Conservation (phyloP, 2,888 invertebrate species). For the Ptilodon capucinus region DNA sequence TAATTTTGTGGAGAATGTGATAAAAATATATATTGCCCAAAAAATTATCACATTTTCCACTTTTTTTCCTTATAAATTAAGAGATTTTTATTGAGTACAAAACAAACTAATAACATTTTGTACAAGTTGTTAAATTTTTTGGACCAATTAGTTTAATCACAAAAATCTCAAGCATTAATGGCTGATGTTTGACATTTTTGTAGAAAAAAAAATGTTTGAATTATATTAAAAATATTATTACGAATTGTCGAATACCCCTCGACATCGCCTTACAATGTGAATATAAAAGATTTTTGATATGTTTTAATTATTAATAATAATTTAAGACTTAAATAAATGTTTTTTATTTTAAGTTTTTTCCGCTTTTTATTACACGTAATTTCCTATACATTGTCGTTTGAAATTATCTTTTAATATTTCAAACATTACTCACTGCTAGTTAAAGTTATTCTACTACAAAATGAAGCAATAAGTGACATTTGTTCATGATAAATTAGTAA, state of each 20-base stretch:
- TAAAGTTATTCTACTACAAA: no score
- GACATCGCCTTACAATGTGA: slow-evolving; percentile 66
- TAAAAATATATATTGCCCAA: slow-evolving; percentile 48
- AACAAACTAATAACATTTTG: slow-evolving; percentile 20
- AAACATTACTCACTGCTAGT: no score
- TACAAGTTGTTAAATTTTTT: slow-evolving; percentile 29
- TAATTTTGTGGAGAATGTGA: slow-evolving; percentile 40
- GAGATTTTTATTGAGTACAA: slow-evolving; percentile 36
- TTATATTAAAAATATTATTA: slow-evolving; percentile 23
- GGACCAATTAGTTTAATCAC: slow-evolving; percentile 47
- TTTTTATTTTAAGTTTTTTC: slow-evolving; percentile 71
- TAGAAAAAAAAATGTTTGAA: slow-evolving; percentile 10
- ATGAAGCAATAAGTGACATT: no score
- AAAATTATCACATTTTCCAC: slow-evolving; percentile 41
- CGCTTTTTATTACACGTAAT: slow-evolving; percentile 44
- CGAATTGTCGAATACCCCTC: slow-evolving; percentile 23
- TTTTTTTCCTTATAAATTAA: slow-evolving; percentile 25
- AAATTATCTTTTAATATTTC: no score
- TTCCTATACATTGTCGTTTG: no score
- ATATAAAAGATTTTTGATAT: slow-evolving; percentile 62
- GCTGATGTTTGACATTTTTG: slow-evolving; percentile 80
- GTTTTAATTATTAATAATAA: slow-evolving; percentile 57
- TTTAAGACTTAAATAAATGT: slow-evolving; percentile 74
- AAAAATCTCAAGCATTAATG: slow-evolving; percentile 77
- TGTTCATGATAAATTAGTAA: no score